These are phyloP conservation scores for Leptinotarsa texana DNA, from an alignment of 1,140 invertebrate genomes.

Conservation along the genomic window DNA sequence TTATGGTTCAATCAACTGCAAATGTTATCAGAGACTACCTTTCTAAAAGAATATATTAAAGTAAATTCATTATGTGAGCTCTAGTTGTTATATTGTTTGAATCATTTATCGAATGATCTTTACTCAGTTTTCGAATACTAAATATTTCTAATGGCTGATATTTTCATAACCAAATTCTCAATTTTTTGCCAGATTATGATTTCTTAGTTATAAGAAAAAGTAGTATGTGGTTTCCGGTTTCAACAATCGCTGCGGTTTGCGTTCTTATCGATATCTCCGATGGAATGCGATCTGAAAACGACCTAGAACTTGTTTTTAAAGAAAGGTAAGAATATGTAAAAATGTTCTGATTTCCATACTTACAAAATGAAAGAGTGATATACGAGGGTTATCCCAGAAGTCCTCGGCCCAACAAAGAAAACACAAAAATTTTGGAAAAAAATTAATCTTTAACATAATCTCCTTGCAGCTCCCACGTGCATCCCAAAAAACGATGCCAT, in stretches of 20 bases:
- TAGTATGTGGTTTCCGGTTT: constrained; percentile 46
- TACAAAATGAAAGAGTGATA: no score
- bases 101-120: not conserved
- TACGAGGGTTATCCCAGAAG: no score
- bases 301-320: constrained; percentile 55
- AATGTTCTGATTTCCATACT: no score
- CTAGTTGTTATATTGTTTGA: no score
- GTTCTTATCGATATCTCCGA: constrained; percentile 40
- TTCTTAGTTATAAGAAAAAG: not conserved
- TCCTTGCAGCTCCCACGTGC: no score
- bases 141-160: not conserved
- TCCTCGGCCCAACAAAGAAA: no score
- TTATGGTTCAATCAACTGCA: no score
- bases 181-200: constrained; percentile 4
- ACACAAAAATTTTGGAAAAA: no score
- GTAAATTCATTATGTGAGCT: not conserved
- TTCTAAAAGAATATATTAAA: not conserved
- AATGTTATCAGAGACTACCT: not conserved
- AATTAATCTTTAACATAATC: no score
- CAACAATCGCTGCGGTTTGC: constrained; percentile 44
- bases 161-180: not conserved
- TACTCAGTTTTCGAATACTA: not conserved
- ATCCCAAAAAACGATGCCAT: no score
- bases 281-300: constrained; percentile 49
- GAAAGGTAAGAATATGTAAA: constrained; percentile 48